phyloP scores from a whole-genome alignment of 2,113 vertebrate genomes.

The Rattus norvegicus region GRCr8 NC_086022.1:118568501-118569000 shows the following conservation, averaged over 20 bases:
- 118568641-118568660: not conserved
- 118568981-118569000: not conserved
- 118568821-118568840: not conserved
- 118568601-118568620: not conserved
- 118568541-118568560: not conserved
- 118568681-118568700: not conserved
- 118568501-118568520: not conserved
- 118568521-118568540: not conserved
- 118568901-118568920: not conserved
- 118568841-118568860: not conserved
- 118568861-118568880: not conserved
- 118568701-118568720: not conserved
- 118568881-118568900: not conserved
- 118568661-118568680: not conserved
- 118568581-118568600: not conserved
- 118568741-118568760: not conserved
- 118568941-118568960: not conserved
- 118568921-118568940: not conserved
- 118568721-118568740: not conserved
- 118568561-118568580: not conserved
- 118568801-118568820: not conserved
- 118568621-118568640: not conserved
- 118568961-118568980: not conserved
- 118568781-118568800: not conserved
- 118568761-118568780: not conserved